These are phyloP conservation scores for Enchytraeus crypticus DNA, from an alignment of 2,888 invertebrate species.

Conservation along the genomic window DNA sequence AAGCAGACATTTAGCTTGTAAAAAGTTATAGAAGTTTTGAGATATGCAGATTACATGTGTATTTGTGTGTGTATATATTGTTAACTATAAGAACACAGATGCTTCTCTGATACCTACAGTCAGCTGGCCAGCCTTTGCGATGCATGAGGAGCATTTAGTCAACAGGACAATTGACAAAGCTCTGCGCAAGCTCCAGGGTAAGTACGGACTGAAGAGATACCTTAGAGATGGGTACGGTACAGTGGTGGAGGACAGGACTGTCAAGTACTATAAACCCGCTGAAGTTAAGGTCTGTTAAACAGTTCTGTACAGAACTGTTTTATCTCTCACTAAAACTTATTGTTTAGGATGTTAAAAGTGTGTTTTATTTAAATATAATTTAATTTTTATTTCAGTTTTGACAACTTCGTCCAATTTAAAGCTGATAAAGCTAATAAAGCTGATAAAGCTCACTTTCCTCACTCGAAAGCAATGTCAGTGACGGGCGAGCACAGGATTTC, in stretches of 20 bases:
- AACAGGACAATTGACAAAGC: slow-evolving; percentile 72
- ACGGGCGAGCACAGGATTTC: no score
- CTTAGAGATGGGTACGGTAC: slow-evolving; percentile 88
- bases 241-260: slow-evolving; percentile 69
- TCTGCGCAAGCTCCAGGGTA: slow-evolving; percentile 53
- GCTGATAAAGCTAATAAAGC: no score
- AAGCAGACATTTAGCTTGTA: no score
- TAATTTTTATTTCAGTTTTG: no score
- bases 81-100: slow-evolving; percentile 68
- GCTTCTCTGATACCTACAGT: slow-evolving; percentile 81
- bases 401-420: not conserved
- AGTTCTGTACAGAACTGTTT: no score
- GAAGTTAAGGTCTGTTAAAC: slow-evolving; percentile 64
- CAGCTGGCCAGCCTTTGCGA: slow-evolving; percentile 95
- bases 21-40: no score
- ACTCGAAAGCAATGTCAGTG: no score
- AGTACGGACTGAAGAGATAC: slow-evolving; percentile 86
- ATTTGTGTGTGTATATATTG: no score
- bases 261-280: slow-evolving; percentile 75
- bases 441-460: no score
- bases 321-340: no score
- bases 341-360: no score
- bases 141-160: slow-evolving; percentile 84
- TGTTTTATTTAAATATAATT: slow-evolving; percentile 1
- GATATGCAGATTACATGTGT: no score